phyloP scores from a whole-genome alignment of 1,140 invertebrate genomes.

The Dreissena polymorpha region DNA sequence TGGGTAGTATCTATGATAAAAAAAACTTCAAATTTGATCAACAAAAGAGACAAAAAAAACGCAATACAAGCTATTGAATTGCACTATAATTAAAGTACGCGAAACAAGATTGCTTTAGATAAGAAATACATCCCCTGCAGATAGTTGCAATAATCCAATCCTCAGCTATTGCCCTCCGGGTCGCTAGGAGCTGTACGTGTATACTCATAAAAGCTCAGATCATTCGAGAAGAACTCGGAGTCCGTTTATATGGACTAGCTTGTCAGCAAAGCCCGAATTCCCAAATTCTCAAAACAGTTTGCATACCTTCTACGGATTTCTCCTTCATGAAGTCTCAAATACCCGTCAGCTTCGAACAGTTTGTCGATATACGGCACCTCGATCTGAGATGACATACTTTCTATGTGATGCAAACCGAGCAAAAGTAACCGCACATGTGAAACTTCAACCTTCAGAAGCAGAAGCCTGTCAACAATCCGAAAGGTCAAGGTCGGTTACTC shows the following conservation, averaged over 20 bases:
- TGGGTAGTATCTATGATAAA: no score
- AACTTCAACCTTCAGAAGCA: not conserved
- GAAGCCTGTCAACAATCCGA: constrained; percentile 15
- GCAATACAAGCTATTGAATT: no score
- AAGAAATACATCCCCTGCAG: not conserved
- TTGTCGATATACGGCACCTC: constrained; percentile 77
- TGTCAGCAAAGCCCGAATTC: not conserved
- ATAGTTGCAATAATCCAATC: not conserved
- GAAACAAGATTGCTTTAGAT: not conserved
- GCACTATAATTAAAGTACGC: no score
- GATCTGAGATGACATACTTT: constrained; percentile 34
- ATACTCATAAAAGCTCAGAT: no score
- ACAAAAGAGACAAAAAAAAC: no score
- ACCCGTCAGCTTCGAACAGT: constrained; percentile 90
- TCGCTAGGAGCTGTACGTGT: no score
- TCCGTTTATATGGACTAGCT: constrained; percentile 53
- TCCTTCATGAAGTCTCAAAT: constrained; percentile 90
- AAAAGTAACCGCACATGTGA: not conserved
- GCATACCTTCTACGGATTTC: constrained; percentile 93
- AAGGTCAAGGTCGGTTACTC: constrained; percentile 34
- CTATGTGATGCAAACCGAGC: not conserved
- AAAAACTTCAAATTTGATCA: no score
- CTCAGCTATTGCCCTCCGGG: no score
- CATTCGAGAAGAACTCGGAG: constrained; percentile 42
- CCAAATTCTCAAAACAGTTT: not conserved